These are phyloP conservation scores for Hydrotaea cyrtoneurina DNA, from an alignment of 2,888 invertebrate species.

Conservation along the genomic window DNA sequence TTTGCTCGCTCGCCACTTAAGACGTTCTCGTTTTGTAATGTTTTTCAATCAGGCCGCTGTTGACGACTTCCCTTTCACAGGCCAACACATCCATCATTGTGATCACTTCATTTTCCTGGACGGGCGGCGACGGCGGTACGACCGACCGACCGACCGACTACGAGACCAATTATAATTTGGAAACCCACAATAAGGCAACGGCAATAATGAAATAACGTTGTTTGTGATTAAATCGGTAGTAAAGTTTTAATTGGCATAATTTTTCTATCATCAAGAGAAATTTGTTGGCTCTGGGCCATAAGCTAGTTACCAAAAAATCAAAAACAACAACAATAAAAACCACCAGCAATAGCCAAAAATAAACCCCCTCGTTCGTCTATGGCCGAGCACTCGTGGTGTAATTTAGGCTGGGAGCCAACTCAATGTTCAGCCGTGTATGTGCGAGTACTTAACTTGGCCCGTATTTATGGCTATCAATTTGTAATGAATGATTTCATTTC, in stretches of 20 bases:
- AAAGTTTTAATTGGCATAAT: conserved; percentile 35
- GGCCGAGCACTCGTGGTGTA: not conserved
- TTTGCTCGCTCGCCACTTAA: conserved; percentile 30
- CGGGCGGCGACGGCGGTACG: not conserved
- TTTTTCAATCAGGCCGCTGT: conserved; percentile 39
- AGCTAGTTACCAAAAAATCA: conserved; percentile 7
- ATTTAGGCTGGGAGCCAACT: conserved; percentile 5
- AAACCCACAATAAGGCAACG: not conserved
- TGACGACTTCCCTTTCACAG: conserved; percentile 42
- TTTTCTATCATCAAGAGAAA: conserved; percentile 39
- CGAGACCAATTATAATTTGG: conserved; percentile 19
- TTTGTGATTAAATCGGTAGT: conserved; percentile 24
- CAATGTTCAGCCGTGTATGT: not conserved
- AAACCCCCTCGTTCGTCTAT: not conserved
- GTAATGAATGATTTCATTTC: conserved; percentile 26
- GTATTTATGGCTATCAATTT: conserved; percentile 26
- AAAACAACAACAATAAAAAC: conserved; percentile 1
- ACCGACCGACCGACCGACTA: not conserved
- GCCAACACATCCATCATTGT: not conserved
- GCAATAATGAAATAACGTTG: conserved; percentile 7
- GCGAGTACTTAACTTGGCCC: not conserved
- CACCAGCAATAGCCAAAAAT: not conserved
- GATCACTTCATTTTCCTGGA: conserved; percentile 6
- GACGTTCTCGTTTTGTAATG: conserved; percentile 44
- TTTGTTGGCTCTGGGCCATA: conserved; percentile 49